Evolutionary conservation across 2,797 vertebrate species (phyloP).

Genomic region (Liparis tanakae): DNA sequence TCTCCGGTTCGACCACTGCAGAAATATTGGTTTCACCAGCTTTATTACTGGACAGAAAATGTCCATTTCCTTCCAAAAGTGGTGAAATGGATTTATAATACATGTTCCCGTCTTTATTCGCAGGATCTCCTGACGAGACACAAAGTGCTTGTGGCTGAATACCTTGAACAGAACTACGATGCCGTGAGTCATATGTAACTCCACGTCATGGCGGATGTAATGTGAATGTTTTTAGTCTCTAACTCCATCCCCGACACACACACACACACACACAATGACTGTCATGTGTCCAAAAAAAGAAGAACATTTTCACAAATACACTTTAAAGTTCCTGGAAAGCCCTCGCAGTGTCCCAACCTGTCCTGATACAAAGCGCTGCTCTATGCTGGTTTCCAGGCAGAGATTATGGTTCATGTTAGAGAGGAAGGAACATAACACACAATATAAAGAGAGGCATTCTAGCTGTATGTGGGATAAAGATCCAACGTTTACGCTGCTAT

Average conservation of each 20-base stretch:
- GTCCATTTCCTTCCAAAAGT: too few species aligned
- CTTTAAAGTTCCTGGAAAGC: slow-evolving; percentile 30
- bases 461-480: neutral
- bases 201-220: neutral
- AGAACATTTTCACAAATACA: neutral
- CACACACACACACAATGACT: slow-evolving; percentile 21
- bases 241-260: slow-evolving; percentile 2
- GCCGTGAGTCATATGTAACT: slow-evolving; percentile 83
- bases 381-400: slow-evolving; percentile 24
- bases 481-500: neutral
- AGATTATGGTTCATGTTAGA: neutral
- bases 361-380: slow-evolving; percentile 36
- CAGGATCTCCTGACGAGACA: slow-evolving; percentile 97
- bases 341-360: neutral
- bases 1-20: neutral
- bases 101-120: slow-evolving; percentile 28
- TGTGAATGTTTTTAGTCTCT: too few species aligned
- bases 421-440: neutral
- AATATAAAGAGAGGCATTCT: neutral
- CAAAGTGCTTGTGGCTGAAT: slow-evolving; percentile 93
- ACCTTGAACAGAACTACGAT: slow-evolving; percentile 95
- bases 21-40: too few species aligned
- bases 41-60: too few species aligned
- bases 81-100: neutral
- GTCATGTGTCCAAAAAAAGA: slow-evolving; percentile 16